Conservation (phyloP, 2,888 invertebrate species). For the Bembecia ichneumoniformis region DNA sequence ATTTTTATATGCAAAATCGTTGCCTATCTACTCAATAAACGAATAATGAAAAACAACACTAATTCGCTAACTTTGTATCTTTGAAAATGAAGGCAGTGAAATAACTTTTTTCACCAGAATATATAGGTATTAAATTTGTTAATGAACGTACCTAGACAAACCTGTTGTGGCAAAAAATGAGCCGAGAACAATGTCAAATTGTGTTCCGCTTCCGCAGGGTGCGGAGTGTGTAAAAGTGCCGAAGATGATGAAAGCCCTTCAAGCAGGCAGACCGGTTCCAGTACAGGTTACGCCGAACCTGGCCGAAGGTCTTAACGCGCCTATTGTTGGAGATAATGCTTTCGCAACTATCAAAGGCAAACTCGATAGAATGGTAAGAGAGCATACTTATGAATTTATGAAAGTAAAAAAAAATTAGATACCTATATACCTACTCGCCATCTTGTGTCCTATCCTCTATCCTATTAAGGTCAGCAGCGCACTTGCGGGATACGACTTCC, state of each 20-base stretch:
- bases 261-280: slow-evolving; percentile 74
- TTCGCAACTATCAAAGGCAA: slow-evolving; percentile 77
- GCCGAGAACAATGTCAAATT: too few species aligned
- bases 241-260: slow-evolving; percentile 80
- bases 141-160: background rate
- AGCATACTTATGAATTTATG: too few species aligned
- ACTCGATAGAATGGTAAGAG: slow-evolving; percentile 77
- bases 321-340: slow-evolving; percentile 80
- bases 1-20: too few species aligned
- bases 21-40: too few species aligned
- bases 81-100: too few species aligned
- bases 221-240: slow-evolving; percentile 87
- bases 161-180: background rate
- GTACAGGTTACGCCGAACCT: slow-evolving; percentile 75
- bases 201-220: slow-evolving; percentile 58
- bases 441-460: too few species aligned
- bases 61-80: too few species aligned
- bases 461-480: too few species aligned
- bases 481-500: too few species aligned
- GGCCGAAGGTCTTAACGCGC: slow-evolving; percentile 82
- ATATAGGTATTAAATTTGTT: background rate
- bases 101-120: background rate
- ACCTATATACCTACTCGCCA: too few species aligned
- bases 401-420: too few species aligned
- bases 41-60: too few species aligned